Conservation (phyloP, 2,113 vertebrate species). For the Quiscalus mexicanus region DNA sequence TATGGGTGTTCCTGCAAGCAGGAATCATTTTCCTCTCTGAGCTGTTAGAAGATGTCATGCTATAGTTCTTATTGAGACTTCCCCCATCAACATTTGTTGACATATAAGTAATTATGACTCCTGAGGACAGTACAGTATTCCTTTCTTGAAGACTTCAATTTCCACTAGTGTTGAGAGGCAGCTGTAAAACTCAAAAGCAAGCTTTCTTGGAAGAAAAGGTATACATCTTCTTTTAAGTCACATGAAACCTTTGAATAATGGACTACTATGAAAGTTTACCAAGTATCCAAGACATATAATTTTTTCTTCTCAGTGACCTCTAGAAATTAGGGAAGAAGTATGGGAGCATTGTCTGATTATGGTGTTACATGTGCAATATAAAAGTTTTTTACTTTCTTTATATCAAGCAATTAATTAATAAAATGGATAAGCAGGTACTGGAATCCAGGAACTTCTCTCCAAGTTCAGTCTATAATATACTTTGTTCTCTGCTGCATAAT, state of each 20-base stretch:
- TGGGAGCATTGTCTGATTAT: neutral
- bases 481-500: neutral
- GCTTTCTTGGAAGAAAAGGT: neutral
- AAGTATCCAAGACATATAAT: neutral
- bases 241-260: neutral
- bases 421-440: neutral
- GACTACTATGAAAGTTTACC: neutral
- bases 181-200: neutral
- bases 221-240: neutral
- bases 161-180: neutral
- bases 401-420: neutral
- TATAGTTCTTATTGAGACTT: neutral
- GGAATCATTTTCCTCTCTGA: neutral
- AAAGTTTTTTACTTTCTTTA: neutral
- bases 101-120: neutral
- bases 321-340: neutral
- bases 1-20: neutral
- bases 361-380: neutral
- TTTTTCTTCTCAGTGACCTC: neutral
- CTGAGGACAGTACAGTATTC: neutral
- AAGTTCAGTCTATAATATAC: neutral
- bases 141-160: neutral
- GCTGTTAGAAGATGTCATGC: neutral
- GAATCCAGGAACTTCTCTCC: neutral
- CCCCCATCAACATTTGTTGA: neutral